These are phyloP conservation scores for Chorisops tibialis DNA, from an alignment of 2,888 invertebrate species.

Conservation along the genomic window DNA sequence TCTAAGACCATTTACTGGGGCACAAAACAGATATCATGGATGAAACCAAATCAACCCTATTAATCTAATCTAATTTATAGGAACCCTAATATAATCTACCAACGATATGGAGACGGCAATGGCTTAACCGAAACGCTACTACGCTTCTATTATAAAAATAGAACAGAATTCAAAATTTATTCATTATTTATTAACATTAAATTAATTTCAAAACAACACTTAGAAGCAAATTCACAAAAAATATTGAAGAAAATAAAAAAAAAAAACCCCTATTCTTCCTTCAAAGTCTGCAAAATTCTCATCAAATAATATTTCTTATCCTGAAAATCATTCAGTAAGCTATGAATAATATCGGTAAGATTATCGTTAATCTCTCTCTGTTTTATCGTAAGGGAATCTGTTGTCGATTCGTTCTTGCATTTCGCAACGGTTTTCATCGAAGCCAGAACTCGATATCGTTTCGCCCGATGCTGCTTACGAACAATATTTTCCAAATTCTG, in stretches of 20 bases:
- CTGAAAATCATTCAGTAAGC: slow-evolving; percentile 62
- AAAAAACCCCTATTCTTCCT: slow-evolving; percentile 36
- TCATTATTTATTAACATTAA: no score
- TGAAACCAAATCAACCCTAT: no score
- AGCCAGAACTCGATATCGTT: slow-evolving; percentile 57
- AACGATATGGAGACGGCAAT: no score
- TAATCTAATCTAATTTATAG: no score
- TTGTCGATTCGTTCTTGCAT: slow-evolving; percentile 51
- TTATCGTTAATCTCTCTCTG: slow-evolving; percentile 59
- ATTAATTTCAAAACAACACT: no score
- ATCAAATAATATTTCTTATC: slow-evolving; percentile 52
- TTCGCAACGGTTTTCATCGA: slow-evolving; percentile 45
- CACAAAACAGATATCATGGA: no score
- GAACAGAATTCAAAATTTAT: no score
- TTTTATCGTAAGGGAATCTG: slow-evolving; percentile 58
- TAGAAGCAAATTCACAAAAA: no score
- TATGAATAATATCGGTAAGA: slow-evolving; percentile 58
- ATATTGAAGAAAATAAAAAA: not conserved
- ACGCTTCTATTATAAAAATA: no score
- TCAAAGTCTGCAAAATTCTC: slow-evolving; percentile 55
- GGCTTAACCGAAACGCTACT: no score
- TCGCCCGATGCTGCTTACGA: slow-evolving; percentile 67
- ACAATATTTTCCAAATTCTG: slow-evolving; percentile 59
- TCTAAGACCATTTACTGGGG: no score
- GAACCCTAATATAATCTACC: no score